Conservation (phyloP, 2,797 vertebrate species). For the Spinus pinus region DNA sequence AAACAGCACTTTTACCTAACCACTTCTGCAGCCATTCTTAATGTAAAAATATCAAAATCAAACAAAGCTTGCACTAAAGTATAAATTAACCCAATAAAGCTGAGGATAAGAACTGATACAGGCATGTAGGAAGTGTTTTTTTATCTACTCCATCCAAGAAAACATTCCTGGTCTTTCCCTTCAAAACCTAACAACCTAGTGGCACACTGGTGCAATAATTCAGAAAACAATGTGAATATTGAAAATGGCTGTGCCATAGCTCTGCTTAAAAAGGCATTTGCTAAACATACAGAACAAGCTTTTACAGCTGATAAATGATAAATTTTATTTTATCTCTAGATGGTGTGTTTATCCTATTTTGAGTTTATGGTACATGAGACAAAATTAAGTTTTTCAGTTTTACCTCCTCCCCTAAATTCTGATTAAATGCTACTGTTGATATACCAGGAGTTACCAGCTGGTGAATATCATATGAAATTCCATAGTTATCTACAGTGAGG, state of each 20-base stretch:
- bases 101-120: neutral
- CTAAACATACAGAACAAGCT: neutral
- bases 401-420: neutral
- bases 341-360: neutral
- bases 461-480: neutral
- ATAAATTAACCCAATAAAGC: neutral
- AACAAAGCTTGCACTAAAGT: neutral
- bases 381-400: neutral
- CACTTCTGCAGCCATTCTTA: neutral
- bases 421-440: neutral
- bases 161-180: neutral
- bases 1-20: neutral
- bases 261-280: neutral
- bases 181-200: neutral
- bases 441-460: neutral
- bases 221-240: neutral
- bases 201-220: neutral
- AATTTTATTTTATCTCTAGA: neutral
- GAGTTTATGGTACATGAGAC: neutral
- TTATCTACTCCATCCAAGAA: neutral
- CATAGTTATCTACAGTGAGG: neutral
- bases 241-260: neutral
- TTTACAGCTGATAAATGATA: neutral
- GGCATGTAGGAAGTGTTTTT: neutral
- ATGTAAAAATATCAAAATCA: constrained; percentile 11